These are phyloP conservation scores for Caranx melampygus DNA, from an alignment of 2,113 vertebrate genomes.

Conservation along the genomic window DNA sequence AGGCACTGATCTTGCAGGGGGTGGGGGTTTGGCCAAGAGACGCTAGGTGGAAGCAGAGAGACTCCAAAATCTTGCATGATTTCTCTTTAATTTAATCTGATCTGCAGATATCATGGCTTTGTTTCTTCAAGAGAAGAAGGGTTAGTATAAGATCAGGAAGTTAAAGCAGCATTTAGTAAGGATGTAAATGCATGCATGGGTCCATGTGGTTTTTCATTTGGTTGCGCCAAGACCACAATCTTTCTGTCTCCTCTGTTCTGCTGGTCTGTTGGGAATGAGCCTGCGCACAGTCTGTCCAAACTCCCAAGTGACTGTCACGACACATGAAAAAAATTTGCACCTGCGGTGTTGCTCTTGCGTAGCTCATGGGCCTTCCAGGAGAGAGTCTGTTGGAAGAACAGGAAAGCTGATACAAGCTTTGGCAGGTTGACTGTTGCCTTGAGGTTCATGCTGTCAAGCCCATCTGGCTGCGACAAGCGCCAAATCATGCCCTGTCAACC, in stretches of 20 bases:
- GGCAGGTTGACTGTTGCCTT: conserved; percentile 56
- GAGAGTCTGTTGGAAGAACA: background rate
- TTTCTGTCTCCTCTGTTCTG: background rate
- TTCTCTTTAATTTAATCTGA: too few relatives aligned
- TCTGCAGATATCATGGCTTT: background rate
- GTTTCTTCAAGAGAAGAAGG: background rate
- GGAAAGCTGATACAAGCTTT: conserved; percentile 25
- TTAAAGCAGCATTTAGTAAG: background rate
- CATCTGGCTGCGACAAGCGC: conserved; percentile 59
- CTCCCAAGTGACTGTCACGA: background rate
- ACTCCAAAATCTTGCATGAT: too few relatives aligned
- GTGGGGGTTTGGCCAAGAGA: too few relatives aligned
- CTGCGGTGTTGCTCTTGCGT: background rate
- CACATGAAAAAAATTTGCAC: background rate
- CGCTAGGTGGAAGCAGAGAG: too few relatives aligned
- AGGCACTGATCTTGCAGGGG: too few relatives aligned
- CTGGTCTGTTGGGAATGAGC: background rate
- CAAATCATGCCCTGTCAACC: conserved; percentile 47
- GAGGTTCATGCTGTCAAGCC: conserved; percentile 61
- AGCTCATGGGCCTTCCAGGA: background rate
- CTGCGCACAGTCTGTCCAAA: background rate
- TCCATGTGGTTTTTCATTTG: background rate
- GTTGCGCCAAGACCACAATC: background rate
- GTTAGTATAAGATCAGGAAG: background rate
- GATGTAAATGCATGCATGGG: background rate